Evolutionary conservation across 2,888 invertebrate genomes (phyloP).

Genomic region (Nycteola revayana): DNA sequence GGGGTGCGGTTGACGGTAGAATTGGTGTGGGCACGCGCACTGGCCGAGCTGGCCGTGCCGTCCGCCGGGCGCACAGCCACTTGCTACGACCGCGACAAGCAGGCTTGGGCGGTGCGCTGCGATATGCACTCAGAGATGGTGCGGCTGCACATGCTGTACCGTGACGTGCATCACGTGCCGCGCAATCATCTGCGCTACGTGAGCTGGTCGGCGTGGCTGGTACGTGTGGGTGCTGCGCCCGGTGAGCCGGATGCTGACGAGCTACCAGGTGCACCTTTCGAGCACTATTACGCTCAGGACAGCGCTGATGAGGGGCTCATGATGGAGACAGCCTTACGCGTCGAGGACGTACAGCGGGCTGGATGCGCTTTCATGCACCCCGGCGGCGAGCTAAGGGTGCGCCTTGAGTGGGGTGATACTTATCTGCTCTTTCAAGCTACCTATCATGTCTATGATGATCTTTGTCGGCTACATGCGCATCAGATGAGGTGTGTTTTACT

Average conservation of each 20-base stretch:
- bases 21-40: slow-evolving; percentile 86
- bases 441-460: slow-evolving; percentile 92
- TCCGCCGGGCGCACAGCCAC: slow-evolving; percentile 82
- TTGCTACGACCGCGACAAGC: slow-evolving; percentile 91
- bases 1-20: slow-evolving; percentile 87
- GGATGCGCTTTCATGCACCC: slow-evolving; percentile 87
- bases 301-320: slow-evolving; percentile 90
- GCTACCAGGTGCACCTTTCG: slow-evolving; percentile 88
- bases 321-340: slow-evolving; percentile 89
- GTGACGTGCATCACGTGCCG: slow-evolving; percentile 89
- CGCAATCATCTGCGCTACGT: slow-evolving; percentile 87
- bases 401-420: slow-evolving; percentile 92
- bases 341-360: slow-evolving; percentile 86
- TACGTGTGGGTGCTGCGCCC: slow-evolving; percentile 75
- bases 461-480: slow-evolving; percentile 89
- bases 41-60: slow-evolving; percentile 79
- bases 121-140: slow-evolving; percentile 90
- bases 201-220: slow-evolving; percentile 87
- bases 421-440: slow-evolving; percentile 90
- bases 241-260: slow-evolving; percentile 85
- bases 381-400: slow-evolving; percentile 87
- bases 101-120: slow-evolving; percentile 89
- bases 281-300: slow-evolving; percentile 91
- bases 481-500: slow-evolving; percentile 86
- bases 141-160: slow-evolving; percentile 87